Evolutionary conservation across 1,140 invertebrate genomes (phyloP).

Genomic region (Ceratitis capitata): DNA sequence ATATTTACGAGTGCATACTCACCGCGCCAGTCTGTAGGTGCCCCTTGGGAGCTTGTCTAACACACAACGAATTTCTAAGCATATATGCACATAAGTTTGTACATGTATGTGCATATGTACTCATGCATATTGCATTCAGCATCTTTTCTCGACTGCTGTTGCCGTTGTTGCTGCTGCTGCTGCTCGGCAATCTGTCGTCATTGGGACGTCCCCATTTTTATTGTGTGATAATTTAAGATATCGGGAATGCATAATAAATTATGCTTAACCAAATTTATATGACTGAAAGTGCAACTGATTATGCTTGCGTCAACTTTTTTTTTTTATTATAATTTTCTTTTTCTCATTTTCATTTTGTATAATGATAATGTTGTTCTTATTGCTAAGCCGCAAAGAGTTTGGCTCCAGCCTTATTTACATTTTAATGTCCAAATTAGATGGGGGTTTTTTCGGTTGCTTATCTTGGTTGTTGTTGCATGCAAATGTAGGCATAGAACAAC

Average conservation of each 20-base stretch:
- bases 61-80: neutral
- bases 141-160: neutral
- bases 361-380: neutral
- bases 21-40: neutral
- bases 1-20: neutral
- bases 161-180: too few relatives aligned
- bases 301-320: neutral
- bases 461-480: neutral
- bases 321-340: neutral
- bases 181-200: conserved; percentile 11
- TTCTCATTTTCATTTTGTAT: neutral
- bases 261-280: neutral
- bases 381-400: neutral
- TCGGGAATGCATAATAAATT: conserved; percentile 30
- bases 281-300: neutral
- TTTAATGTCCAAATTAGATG: conserved; percentile 2
- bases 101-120: neutral
- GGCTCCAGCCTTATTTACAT: neutral
- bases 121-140: neutral
- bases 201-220: neutral
- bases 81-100: neutral
- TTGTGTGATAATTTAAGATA: conserved; percentile 36
- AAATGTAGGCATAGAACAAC: neutral
- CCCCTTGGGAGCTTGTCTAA: neutral
- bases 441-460: neutral